A percentile compares a stretch with the other conserved stretches of the same genome.
phyloP scores from a whole-genome alignment of 2,113 vertebrate species.

The Crotophaga sulcirostris region DNA sequence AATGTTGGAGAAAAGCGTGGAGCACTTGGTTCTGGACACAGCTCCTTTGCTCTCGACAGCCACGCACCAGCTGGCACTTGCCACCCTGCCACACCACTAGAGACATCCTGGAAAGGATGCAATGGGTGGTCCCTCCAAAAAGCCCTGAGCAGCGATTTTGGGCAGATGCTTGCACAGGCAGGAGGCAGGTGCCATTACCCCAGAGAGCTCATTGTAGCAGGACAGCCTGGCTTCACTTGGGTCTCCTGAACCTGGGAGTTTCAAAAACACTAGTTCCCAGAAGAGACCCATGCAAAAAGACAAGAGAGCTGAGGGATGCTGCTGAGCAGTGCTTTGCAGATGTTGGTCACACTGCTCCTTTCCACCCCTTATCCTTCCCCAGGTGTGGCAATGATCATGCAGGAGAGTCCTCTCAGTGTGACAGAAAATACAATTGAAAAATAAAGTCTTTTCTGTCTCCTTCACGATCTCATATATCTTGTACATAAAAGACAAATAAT shows the following conservation, averaged over 20 bases:
- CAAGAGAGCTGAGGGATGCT: background rate
- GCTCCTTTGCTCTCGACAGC: background rate
- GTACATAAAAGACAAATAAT: slow-evolving; percentile 24
- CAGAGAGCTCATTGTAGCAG: background rate
- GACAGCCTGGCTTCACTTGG: background rate
- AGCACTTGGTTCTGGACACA: background rate
- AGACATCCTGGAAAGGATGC: background rate
- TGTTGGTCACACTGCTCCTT: background rate
- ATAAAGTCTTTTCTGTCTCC: background rate
- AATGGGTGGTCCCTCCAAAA: background rate
- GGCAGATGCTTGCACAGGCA: background rate
- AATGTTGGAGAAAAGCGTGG: background rate
- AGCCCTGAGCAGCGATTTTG: background rate
- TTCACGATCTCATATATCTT: slow-evolving; percentile 1
- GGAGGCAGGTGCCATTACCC: background rate
- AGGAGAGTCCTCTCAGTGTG: background rate
- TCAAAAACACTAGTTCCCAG: background rate
- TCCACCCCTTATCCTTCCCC: background rate
- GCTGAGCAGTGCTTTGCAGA: background rate
- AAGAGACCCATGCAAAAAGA: background rate
- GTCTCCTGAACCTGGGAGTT: background rate
- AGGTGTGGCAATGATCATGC: background rate
- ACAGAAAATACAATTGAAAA: background rate
- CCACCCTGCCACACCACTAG: background rate
- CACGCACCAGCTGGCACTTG: accelerated